phyloP scores from a whole-genome alignment of 2,888 invertebrate genomes.

The Drosophila peninsularis region DNA sequence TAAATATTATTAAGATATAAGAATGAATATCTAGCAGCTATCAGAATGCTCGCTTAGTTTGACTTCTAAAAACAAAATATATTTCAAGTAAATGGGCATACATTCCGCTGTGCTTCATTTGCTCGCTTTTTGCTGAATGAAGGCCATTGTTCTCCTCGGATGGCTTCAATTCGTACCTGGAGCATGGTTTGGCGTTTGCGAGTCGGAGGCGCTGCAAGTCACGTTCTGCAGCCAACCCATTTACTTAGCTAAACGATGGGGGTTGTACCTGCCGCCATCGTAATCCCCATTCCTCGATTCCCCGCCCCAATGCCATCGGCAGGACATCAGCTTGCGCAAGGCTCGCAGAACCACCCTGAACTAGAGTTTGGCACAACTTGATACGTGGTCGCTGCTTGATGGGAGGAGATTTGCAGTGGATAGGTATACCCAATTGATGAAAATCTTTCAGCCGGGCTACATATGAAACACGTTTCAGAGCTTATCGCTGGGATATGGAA shows the following conservation, averaged over 20 bases:
- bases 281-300: conserved; percentile 13
- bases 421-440: conserved; percentile 63
- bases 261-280: conserved; percentile 72
- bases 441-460: conserved; percentile 63
- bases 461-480: conserved; percentile 58
- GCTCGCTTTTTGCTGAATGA: neutral
- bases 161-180: conserved; percentile 19
- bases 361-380: conserved; percentile 66
- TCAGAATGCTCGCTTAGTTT: neutral
- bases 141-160: conserved; percentile 46
- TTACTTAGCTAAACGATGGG: conserved; percentile 79
- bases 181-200: conserved; percentile 40
- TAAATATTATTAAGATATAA: too few species aligned
- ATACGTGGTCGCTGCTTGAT: conserved; percentile 46
- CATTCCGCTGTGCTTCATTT: conserved; percentile 5
- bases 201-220: conserved; percentile 64
- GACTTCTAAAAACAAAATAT: neutral
- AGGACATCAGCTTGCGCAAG: conserved; percentile 18
- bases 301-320: conserved; percentile 4
- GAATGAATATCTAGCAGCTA: neutral
- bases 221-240: conserved; percentile 80
- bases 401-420: conserved; percentile 6
- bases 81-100: neutral
- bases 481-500: conserved; percentile 79
- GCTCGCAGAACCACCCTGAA: conserved; percentile 35